These are phyloP conservation scores for Athripsodes cinereus DNA, from an alignment of 2,888 invertebrate species.

Conservation along the genomic window DNA sequence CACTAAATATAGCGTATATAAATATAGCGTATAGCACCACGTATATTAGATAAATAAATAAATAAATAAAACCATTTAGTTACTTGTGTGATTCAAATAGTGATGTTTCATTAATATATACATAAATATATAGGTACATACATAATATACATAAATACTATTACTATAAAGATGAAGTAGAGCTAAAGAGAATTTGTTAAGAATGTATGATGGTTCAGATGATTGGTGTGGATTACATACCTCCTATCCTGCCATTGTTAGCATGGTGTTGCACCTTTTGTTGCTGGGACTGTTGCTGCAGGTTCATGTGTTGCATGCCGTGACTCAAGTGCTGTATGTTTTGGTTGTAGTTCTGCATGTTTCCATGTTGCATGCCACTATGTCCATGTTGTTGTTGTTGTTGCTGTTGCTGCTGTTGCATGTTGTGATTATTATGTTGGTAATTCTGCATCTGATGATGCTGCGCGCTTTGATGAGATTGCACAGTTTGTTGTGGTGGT, in stretches of 20 bases:
- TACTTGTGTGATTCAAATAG: too few species aligned
- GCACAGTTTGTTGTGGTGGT: conserved; percentile 26
- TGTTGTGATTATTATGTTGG: conserved; percentile 33
- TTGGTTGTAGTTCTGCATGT: conserved; percentile 5
- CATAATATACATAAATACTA: too few species aligned
- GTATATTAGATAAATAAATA: too few species aligned
- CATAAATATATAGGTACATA: too few species aligned
- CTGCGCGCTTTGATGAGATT: conserved; percentile 34
- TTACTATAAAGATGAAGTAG: too few species aligned
- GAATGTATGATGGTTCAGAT: too few species aligned
- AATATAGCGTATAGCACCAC: too few species aligned
- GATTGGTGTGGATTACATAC: neutral
- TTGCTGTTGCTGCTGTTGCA: conserved; percentile 31
- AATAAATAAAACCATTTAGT: too few species aligned
- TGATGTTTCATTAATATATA: too few species aligned
- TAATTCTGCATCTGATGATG: conserved; percentile 29
- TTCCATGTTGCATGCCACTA: neutral
- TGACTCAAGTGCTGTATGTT: conserved; percentile 1
- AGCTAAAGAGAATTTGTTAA: too few species aligned
- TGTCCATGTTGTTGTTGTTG: conserved; percentile 34
- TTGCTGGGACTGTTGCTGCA: conserved; percentile 1
- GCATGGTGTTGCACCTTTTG: conserved; percentile 17
- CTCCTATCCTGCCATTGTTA: conserved; percentile 27
- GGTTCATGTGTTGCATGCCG: neutral
- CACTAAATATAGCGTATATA: too few species aligned